phyloP scores from a whole-genome alignment of 1,140 invertebrate genomes.

The Conus betulinus region DNA sequence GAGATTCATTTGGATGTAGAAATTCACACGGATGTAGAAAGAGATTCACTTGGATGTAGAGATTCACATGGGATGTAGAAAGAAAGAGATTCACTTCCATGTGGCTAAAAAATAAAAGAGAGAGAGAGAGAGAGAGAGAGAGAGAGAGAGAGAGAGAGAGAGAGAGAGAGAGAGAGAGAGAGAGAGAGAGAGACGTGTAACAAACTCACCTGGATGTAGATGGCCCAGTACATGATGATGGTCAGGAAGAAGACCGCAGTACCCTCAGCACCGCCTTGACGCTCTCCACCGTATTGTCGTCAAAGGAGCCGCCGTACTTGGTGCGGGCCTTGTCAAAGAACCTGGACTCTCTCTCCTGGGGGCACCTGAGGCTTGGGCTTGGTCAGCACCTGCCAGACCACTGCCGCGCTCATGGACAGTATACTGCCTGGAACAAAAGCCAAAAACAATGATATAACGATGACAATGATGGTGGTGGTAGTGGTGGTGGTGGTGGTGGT shows the following conservation, averaged over 20 bases:
- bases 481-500: no score
- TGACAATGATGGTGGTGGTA: neutral
- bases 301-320: slow-evolving; percentile 75
- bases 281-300: slow-evolving; percentile 76
- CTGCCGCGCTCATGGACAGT: slow-evolving; percentile 66
- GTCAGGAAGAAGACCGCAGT: slow-evolving; percentile 74
- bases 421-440: slow-evolving; percentile 67
- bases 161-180: no score
- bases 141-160: no score
- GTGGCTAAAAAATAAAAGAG: no score
- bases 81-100: no score
- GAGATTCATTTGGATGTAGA: no score
- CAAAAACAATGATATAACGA: no score
- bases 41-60: no score
- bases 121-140: no score
- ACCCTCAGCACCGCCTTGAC: slow-evolving; percentile 74
- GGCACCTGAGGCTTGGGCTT: neutral
- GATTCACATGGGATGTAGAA: no score
- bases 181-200: no score
- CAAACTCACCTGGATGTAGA: slow-evolving; percentile 76
- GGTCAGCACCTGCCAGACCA: slow-evolving; percentile 65
- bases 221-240: slow-evolving; percentile 77
- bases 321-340: slow-evolving; percentile 74
- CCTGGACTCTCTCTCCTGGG: slow-evolving; percentile 51
- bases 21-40: no score